Evolutionary conservation across 2,888 invertebrate genomes (phyloP).

Genomic region (Mesoligia furuncula): DNA sequence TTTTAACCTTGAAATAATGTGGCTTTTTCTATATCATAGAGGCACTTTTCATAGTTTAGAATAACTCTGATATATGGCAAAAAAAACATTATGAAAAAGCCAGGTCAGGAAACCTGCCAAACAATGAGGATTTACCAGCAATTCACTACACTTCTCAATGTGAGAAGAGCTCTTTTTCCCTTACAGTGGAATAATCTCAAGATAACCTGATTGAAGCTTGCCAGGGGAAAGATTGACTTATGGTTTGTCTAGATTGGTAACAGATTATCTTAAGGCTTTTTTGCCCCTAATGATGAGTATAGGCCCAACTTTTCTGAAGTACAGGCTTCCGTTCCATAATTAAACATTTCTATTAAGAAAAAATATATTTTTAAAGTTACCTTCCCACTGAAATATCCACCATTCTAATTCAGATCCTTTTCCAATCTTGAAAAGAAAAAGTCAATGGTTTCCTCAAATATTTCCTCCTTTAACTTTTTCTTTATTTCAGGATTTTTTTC

Average conservation of each 20-base stretch:
- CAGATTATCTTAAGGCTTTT: too few species aligned
- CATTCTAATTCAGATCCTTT: conserved; percentile 77
- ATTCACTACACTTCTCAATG: background rate
- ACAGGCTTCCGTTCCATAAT: too few species aligned
- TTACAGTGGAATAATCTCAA: background rate
- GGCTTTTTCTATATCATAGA: background rate
- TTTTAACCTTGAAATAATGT: background rate
- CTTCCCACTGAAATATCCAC: conserved; percentile 81
- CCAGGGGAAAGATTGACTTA: background rate
- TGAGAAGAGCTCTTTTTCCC: background rate
- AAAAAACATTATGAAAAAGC: background rate
- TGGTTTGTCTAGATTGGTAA: too few species aligned
- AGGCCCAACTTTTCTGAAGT: background rate
- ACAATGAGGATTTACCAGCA: background rate
- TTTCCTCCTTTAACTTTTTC: conserved; percentile 71
- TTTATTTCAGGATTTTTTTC: conserved; percentile 74
- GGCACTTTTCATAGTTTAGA: background rate
- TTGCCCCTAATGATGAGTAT: background rate
- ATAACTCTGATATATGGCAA: background rate
- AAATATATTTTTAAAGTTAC: conserved; percentile 62
- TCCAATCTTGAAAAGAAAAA: conserved; percentile 82
- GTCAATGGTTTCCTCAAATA: conserved; percentile 75
- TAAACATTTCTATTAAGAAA: background rate
- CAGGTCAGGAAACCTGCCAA: background rate
- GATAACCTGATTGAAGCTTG: too few species aligned